These are phyloP conservation scores for Probosciger aterrimus DNA, from an alignment of 2,113 vertebrate species.

Conservation along the genomic window DNA sequence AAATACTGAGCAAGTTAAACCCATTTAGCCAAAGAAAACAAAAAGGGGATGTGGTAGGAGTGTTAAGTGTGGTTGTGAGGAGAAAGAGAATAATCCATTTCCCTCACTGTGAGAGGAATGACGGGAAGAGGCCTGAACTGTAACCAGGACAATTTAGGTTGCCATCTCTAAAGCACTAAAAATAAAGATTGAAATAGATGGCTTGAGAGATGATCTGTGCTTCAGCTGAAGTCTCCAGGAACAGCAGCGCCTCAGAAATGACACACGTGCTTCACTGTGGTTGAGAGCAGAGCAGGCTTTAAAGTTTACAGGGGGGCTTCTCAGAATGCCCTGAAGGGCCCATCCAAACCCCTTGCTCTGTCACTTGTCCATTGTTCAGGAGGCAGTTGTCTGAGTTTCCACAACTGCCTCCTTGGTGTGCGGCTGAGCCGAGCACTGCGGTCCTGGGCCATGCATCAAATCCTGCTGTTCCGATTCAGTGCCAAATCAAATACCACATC, in stretches of 20 bases:
- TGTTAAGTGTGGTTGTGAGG: neutral
- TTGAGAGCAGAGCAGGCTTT: neutral
- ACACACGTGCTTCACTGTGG: no score
- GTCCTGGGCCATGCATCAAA: neutral
- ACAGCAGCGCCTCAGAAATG: no score
- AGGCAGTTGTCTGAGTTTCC: neutral
- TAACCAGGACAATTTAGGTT: neutral
- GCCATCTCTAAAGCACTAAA: neutral
- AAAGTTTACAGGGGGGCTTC: no score
- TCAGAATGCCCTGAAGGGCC: neutral
- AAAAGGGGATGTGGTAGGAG: neutral
- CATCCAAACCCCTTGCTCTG: neutral
- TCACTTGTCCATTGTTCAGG: neutral
- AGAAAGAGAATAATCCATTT: neutral
- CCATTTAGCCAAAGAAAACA: neutral
- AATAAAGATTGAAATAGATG: neutral
- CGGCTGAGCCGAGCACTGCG: fast-evolving
- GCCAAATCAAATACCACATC: neutral
- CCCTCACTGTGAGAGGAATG: neutral
- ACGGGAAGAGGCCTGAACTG: neutral
- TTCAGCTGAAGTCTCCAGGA: neutral
- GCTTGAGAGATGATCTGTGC: neutral
- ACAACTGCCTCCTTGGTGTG: neutral
- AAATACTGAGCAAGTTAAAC: neutral
- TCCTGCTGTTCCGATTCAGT: neutral